Percentiles rank a stretch among this genome's conserved stretches.
phyloP scores from a whole-genome alignment of 1,140 invertebrate genomes.

The Uloborus diversus region DNA sequence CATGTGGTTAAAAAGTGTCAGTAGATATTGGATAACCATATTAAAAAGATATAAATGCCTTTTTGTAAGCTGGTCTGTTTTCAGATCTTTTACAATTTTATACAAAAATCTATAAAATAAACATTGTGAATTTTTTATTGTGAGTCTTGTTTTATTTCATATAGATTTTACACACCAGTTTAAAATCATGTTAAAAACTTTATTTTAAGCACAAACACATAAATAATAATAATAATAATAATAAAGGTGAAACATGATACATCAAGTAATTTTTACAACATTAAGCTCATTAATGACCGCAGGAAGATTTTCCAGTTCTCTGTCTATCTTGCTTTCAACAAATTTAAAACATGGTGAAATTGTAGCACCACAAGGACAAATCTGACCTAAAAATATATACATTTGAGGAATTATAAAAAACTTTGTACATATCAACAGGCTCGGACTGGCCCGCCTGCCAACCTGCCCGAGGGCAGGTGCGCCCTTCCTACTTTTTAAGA shows the following conservation, averaged over 20 bases:
- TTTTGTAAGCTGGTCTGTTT: background rate
- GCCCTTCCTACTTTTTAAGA: too few species aligned
- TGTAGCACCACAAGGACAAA: slow-evolving; percentile 39
- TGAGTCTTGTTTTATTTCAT: background rate
- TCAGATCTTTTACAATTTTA: background rate
- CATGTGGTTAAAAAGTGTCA: too few species aligned
- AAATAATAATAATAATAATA: slow-evolving; percentile 7
- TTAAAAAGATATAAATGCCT: too few species aligned
- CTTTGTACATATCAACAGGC: background rate
- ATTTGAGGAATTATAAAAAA: too few species aligned
- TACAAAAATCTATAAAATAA: background rate
- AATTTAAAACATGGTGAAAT: slow-evolving; percentile 50
- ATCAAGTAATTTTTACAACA: slow-evolving; percentile 31
- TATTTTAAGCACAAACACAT: slow-evolving; percentile 25
- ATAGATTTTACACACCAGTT: background rate
- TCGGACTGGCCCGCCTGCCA: too few species aligned
- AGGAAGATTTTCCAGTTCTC: slow-evolving; percentile 3
- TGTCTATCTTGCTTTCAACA: slow-evolving; percentile 42
- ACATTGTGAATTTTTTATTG: background rate
- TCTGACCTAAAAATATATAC: slow-evolving; percentile 27
- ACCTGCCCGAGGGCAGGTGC: too few species aligned
- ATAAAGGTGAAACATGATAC: background rate
- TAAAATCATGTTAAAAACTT: slow-evolving; percentile 34
- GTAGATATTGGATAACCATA: background rate
- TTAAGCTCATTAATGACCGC: background rate